Conservation (phyloP, 2,888 invertebrate genomes). For the Phyllotreta cruciferae region DNA sequence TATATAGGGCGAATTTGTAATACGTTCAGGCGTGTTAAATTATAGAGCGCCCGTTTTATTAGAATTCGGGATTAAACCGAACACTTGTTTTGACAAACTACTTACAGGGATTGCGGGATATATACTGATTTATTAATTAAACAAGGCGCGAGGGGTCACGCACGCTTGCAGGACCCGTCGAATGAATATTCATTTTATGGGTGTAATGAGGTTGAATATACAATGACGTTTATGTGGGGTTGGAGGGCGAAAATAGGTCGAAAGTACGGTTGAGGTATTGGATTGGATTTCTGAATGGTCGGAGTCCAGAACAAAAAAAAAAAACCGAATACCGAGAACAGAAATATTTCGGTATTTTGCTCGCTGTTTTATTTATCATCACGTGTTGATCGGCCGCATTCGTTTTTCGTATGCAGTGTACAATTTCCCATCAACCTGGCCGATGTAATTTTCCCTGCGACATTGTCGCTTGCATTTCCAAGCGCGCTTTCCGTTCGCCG, state of each 20-base stretch:
- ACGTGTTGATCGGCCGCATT: no score
- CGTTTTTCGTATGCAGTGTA: no score
- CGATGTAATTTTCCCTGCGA: no score
- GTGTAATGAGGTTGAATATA: conserved; percentile 32
- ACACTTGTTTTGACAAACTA: conserved; percentile 33
- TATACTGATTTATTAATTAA: conserved; percentile 32
- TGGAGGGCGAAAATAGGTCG: conserved; percentile 14
- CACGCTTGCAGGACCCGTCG: conserved; percentile 25
- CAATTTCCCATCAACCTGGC: no score
- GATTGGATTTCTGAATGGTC: conserved; percentile 4
- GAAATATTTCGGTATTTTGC: no score
- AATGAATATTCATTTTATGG: conserved; percentile 32
- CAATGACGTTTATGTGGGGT: conserved; percentile 24
- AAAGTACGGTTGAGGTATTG: conserved; percentile 1
- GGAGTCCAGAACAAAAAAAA: background rate
- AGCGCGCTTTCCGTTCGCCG: no score
- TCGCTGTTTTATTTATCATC: no score
- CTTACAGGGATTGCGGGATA: conserved; percentile 30
- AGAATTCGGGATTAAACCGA: conserved; percentile 26
- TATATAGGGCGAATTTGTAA: no score
- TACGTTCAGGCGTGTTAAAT: conserved; percentile 12
- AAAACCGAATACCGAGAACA: background rate
- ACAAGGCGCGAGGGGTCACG: conserved; percentile 29
- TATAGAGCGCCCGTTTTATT: conserved; percentile 19
- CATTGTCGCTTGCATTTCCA: no score